A percentile compares a stretch with the other conserved stretches of the same genome.
phyloP scores from a whole-genome alignment of 1,140 invertebrate genomes.

The Leptoteleia sp. region DNA sequence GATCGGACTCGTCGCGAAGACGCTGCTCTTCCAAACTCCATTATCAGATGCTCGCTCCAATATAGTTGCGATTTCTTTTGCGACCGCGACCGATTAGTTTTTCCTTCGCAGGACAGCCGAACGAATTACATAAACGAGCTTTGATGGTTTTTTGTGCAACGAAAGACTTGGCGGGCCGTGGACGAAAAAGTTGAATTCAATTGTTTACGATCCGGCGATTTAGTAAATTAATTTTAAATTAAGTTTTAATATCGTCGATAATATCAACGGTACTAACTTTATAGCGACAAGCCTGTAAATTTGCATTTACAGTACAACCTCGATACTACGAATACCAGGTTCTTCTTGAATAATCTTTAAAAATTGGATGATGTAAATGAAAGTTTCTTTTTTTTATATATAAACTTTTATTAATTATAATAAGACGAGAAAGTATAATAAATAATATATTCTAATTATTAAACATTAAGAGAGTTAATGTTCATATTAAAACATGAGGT shows the following conservation, averaged over 20 bases:
- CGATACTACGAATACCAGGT: too few relatives aligned
- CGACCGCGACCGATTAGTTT: slow-evolving; percentile 30
- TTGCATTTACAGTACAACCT: too few relatives aligned
- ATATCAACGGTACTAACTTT: too few relatives aligned
- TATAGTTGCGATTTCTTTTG: slow-evolving; percentile 39
- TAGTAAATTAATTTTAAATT: neutral
- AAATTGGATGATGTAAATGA: too few relatives aligned
- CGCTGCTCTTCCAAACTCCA: slow-evolving; percentile 58
- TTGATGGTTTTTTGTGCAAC: slow-evolving; percentile 9
- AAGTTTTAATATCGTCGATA: neutral
- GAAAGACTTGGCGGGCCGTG: slow-evolving; percentile 2
- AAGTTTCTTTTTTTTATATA: too few relatives aligned
- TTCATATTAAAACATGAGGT: too few relatives aligned
- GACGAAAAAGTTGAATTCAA: slow-evolving; percentile 4
- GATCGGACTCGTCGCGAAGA: slow-evolving; percentile 64
- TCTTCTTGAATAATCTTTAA: too few relatives aligned
- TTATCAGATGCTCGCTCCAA: slow-evolving; percentile 46
- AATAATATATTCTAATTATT: too few relatives aligned
- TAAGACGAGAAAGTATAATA: too few relatives aligned
- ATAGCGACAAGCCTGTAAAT: too few relatives aligned
- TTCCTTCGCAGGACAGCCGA: slow-evolving; percentile 10
- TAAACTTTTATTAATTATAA: too few relatives aligned
- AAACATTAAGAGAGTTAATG: too few relatives aligned
- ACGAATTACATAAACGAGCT: slow-evolving; percentile 14
- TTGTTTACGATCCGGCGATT: neutral